Evolutionary conservation across 2,888 invertebrate genomes (phyloP).

Genomic region (Ophion ellenae): DNA sequence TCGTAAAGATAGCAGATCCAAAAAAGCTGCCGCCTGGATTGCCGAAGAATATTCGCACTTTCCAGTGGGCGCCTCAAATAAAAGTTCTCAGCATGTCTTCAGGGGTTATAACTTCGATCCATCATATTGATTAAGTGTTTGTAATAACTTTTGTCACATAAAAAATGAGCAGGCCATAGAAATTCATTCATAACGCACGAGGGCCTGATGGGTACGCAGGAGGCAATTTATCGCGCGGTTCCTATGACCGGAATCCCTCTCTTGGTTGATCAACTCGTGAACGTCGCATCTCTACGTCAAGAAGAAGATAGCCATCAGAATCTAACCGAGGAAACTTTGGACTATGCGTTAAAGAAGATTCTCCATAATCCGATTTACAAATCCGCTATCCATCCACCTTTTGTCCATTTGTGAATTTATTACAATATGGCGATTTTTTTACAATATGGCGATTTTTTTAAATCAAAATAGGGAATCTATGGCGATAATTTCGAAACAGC

Average conservation of each 20-base stretch:
- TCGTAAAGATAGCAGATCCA: constrained; percentile 74
- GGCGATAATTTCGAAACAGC: constrained; percentile 68
- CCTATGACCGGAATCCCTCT: constrained; percentile 79
- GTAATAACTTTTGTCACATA: neutral
- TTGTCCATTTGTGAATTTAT: neutral
- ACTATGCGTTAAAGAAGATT: constrained; percentile 71
- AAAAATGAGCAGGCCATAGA: constrained; percentile 73
- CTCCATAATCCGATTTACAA: constrained; percentile 73
- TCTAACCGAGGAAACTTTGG: constrained; percentile 71
- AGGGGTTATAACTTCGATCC: neutral
- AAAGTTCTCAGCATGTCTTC: constrained; percentile 75
- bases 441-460: too few relatives aligned
- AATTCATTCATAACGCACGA: constrained; percentile 81
- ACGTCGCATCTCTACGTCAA: constrained; percentile 70
- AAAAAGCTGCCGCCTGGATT: constrained; percentile 71
- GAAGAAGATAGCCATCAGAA: constrained; percentile 73
- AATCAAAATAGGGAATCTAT: constrained; percentile 44
- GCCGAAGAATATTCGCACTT: constrained; percentile 72
- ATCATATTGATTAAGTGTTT: too few relatives aligned
- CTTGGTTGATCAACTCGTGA: constrained; percentile 77
- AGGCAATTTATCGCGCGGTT: constrained; percentile 76
- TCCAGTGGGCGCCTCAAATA: constrained; percentile 75
- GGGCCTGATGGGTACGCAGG: constrained; percentile 78
- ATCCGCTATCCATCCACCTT: constrained; percentile 61
- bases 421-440: neutral